A percentile compares a stretch with the other conserved stretches of the same genome.
Conservation (phyloP, 2,888 invertebrate genomes). For the Abrostola triplasia region DNA sequence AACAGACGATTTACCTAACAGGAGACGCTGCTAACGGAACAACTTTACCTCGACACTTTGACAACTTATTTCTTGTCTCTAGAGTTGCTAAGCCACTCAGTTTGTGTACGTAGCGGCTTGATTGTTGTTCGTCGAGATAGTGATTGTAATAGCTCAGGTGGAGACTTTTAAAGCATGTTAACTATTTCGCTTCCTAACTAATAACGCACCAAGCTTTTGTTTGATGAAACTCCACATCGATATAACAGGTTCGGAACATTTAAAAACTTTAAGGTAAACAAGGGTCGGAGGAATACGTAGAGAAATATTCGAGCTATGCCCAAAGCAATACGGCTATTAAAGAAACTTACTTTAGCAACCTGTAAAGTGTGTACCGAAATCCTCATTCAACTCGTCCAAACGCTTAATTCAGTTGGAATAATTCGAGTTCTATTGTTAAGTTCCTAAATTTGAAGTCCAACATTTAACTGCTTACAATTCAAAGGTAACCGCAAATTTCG, state of each 20-base stretch:
- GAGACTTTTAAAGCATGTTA: slow-evolving; percentile 52
- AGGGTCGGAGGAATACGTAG: slow-evolving; percentile 61
- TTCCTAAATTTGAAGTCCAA: slow-evolving; percentile 85
- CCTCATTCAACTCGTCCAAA: slow-evolving; percentile 82
- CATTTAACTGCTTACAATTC: slow-evolving; percentile 88
- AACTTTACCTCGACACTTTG: slow-evolving; percentile 86
- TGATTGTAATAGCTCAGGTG: slow-evolving; percentile 58
- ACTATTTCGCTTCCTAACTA: slow-evolving; percentile 40
- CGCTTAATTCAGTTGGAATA: slow-evolving; percentile 85
- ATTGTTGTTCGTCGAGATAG: slow-evolving; percentile 72
- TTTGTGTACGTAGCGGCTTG: slow-evolving; percentile 78
- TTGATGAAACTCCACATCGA: slow-evolving; percentile 36
- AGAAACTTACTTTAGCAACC: slow-evolving; percentile 81
- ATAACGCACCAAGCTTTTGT: slow-evolving; percentile 35
- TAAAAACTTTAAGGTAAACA: slow-evolving; percentile 62
- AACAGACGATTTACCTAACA: slow-evolving; percentile 86
- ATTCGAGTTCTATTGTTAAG: slow-evolving; percentile 86
- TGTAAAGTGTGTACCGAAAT: slow-evolving; percentile 82
- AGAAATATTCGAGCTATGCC: slow-evolving; percentile 72
- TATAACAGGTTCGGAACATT: slow-evolving; percentile 46
- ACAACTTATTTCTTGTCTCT: slow-evolving; percentile 87
- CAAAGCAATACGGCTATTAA: slow-evolving; percentile 74
- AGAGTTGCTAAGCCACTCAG: slow-evolving; percentile 81
- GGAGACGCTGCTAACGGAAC: slow-evolving; percentile 81
- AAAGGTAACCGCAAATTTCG: slow-evolving; percentile 87